Evolutionary conservation across 2,113 vertebrate species (phyloP).

Genomic region (Lophotis ruficrista): DNA sequence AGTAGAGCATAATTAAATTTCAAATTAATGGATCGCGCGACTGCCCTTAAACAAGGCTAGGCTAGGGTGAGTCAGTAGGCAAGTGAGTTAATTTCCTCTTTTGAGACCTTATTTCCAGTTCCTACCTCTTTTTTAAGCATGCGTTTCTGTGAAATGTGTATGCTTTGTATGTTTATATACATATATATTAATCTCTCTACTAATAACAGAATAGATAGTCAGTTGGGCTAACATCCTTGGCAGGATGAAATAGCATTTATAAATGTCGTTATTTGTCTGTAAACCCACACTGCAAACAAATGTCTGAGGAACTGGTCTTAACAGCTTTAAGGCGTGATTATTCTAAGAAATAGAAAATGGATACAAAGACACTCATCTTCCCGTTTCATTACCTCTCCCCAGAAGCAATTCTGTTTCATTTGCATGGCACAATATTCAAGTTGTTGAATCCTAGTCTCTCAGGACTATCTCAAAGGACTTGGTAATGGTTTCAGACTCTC

Average conservation of each 20-base stretch:
- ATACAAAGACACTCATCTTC: slow-evolving; percentile 21
- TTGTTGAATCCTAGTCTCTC: not conserved
- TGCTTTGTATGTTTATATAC: not conserved
- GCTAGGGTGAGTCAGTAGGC: slow-evolving; percentile 57
- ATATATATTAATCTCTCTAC: not conserved
- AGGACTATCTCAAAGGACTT: not conserved
- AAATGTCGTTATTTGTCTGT: not conserved
- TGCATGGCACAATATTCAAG: slow-evolving; percentile 15
- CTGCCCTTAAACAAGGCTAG: slow-evolving; percentile 40
- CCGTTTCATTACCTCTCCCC: slow-evolving; percentile 29
- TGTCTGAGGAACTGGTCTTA: not conserved
- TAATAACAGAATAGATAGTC: not conserved
- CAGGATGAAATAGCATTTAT: not conserved
- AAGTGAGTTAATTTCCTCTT: not conserved
- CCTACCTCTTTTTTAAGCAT: not conserved
- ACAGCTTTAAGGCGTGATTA: slow-evolving; percentile 32
- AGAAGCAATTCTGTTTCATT: slow-evolving; percentile 27
- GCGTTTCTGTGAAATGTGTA: not conserved
- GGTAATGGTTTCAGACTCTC: not conserved
- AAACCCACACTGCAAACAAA: not conserved
- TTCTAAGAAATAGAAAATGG: slow-evolving; percentile 34
- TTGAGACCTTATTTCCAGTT: not conserved
- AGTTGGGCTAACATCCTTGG: not conserved
- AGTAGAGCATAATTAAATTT: slow-evolving; percentile 62
- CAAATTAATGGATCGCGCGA: slow-evolving; percentile 58